These are phyloP conservation scores for Pimephales promelas DNA, from an alignment of 2,113 vertebrate genomes.

Conservation along the genomic window DNA sequence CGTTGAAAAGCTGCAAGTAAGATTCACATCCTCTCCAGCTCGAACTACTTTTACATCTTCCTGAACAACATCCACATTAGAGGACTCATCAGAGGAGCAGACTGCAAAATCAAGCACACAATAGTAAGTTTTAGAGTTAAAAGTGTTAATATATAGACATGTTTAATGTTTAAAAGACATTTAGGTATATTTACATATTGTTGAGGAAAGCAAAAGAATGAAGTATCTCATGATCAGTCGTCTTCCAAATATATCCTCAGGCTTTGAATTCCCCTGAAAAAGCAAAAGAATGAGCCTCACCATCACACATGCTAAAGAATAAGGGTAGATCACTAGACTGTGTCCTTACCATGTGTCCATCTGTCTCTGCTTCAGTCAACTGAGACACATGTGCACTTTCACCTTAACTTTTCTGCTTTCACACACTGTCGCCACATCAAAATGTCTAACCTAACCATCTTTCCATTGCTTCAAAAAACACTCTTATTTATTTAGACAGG, in stretches of 20 bases:
- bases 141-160: neutral
- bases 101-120: conserved; percentile 10
- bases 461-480: neutral
- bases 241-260: neutral
- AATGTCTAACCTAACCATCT: neutral
- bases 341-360: neutral
- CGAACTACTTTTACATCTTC: conserved; percentile 15
- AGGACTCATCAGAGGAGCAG: neutral
- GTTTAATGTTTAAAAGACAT: neutral
- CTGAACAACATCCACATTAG: conserved; percentile 15
- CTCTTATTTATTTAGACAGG: too few relatives aligned
- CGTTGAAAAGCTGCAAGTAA: neutral
- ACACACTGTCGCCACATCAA: neutral
- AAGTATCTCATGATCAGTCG: neutral
- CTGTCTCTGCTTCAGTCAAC: neutral
- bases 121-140: neutral
- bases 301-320: neutral
- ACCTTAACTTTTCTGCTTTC: neutral
- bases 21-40: conserved; percentile 25
- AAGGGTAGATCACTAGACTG: neutral
- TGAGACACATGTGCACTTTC: neutral
- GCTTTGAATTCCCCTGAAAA: neutral
- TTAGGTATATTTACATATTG: neutral
- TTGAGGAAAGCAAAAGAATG: neutral
- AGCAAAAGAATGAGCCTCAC: neutral